A percentile compares a stretch with the other conserved stretches of the same genome.
These are phyloP conservation scores for Vanessa atalanta DNA, from an alignment of 1,140 invertebrate genomes.

Conservation along the genomic window DNA sequence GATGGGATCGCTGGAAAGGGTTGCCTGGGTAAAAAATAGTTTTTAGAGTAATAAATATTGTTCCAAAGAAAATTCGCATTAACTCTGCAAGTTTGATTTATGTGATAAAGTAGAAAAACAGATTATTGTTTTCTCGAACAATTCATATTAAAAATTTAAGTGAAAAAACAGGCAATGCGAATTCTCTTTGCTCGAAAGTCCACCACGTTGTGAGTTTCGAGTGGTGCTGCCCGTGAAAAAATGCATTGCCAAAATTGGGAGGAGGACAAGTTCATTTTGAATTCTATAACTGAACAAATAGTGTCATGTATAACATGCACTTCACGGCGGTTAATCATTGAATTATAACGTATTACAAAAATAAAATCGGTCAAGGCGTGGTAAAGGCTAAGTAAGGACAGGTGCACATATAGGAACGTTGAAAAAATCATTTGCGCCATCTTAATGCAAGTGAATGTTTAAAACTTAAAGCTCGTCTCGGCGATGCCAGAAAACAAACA, in stretches of 20 bases:
- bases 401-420: slow-evolving; percentile 72
- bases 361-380: slow-evolving; percentile 65
- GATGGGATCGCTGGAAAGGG: slow-evolving; percentile 79
- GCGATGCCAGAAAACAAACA: slow-evolving; percentile 82
- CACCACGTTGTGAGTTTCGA: slow-evolving; percentile 76
- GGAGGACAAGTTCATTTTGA: slow-evolving; percentile 50
- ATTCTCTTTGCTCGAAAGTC: slow-evolving; percentile 57
- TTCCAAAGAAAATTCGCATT: slow-evolving; percentile 58
- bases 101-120: not conserved
- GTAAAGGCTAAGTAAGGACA: slow-evolving; percentile 72
- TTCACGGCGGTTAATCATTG: slow-evolving; percentile 65
- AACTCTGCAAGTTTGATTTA: slow-evolving; percentile 33
- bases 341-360: slow-evolving; percentile 52
- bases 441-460: slow-evolving; percentile 52
- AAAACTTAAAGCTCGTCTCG: slow-evolving; percentile 66
- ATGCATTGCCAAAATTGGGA: slow-evolving; percentile 53
- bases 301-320: slow-evolving; percentile 75
- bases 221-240: slow-evolving; percentile 76
- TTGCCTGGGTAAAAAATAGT: slow-evolving; percentile 71
- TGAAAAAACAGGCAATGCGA: slow-evolving; percentile 41
- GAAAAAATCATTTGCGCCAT: slow-evolving; percentile 47
- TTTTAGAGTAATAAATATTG: slow-evolving; percentile 51
- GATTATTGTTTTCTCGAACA: not conserved
- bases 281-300: slow-evolving; percentile 54
- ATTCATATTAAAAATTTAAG: not conserved